These are phyloP conservation scores for Megatriorchis doriae DNA, from an alignment of 2,113 vertebrate genomes.

Conservation along the genomic window DNA sequence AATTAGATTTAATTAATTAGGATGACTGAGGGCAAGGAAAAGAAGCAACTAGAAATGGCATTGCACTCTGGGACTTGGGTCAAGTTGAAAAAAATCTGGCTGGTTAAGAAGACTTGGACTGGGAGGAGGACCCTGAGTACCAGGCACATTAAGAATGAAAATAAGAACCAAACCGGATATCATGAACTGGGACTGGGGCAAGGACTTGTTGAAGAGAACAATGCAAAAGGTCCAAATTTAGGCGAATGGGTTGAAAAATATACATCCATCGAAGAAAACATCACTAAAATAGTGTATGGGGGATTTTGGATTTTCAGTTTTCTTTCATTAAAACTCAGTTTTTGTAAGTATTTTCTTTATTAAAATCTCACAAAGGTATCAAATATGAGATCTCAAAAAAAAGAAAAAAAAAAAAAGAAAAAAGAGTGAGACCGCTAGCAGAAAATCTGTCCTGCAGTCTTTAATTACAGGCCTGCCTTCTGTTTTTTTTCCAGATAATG, in stretches of 20 bases:
- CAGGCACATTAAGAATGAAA: neutral
- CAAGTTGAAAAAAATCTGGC: neutral
- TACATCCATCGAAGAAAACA: neutral
- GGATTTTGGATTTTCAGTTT: neutral
- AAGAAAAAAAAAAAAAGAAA: neutral
- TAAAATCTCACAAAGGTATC: neutral
- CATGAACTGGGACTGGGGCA: neutral
- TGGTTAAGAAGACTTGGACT: neutral
- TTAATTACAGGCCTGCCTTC: neutral
- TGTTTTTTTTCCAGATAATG: neutral
- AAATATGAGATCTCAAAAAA: neutral
- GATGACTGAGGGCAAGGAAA: neutral
- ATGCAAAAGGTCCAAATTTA: neutral
- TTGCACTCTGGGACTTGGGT: neutral
- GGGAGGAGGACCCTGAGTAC: neutral
- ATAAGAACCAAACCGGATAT: neutral
- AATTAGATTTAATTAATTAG: neutral
- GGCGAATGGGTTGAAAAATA: neutral
- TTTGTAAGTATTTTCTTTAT: neutral
- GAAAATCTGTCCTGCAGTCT: neutral
- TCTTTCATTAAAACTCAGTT: neutral
- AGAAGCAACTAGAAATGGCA: neutral
- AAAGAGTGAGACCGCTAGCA: neutral
- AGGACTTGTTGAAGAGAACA: neutral
- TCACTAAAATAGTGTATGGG: neutral